Conservation (phyloP, 64 coral and sea anemone genomes). For the Porites lutea region DNA sequence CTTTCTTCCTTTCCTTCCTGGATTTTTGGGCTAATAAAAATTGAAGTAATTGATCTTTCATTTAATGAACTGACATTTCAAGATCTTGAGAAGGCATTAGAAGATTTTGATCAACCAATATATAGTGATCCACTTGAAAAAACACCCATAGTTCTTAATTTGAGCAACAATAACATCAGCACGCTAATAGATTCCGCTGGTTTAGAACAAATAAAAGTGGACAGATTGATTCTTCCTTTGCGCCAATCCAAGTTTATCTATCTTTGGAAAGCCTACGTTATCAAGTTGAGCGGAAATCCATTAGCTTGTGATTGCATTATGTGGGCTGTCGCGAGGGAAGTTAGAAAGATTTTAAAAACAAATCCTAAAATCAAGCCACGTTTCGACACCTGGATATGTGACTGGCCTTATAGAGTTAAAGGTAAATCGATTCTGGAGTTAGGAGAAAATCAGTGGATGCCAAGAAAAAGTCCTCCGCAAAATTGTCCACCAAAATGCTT, state of each 20-base stretch:
- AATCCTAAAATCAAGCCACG: not conserved
- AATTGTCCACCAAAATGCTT: slow-evolving; percentile 45
- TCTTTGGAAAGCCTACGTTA: slow-evolving; percentile 25
- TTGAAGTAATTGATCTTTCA: slow-evolving; percentile 44
- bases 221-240: slow-evolving; percentile 1
- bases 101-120: not conserved
- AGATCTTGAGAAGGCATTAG: slow-evolving; percentile 43
- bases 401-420: slow-evolving; percentile 18
- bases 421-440: slow-evolving; percentile 7
- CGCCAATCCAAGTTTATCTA: not conserved
- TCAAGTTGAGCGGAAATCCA: slow-evolving; percentile 59
- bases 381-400: slow-evolving; percentile 69
- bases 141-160: slow-evolving; percentile 39
- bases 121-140: not conserved
- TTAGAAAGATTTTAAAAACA: not conserved
- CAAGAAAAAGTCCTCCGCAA: not conserved
- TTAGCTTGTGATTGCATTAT: slow-evolving; percentile 56
- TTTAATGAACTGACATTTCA: slow-evolving; percentile 57
- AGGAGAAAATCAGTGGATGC: slow-evolving; percentile 5
- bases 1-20: slow-evolving; percentile 38
- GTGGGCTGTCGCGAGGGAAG: not conserved
- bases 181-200: slow-evolving; percentile 23
- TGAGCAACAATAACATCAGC: slow-evolving; percentile 40
- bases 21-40: slow-evolving; percentile 46
- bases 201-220: slow-evolving; percentile 7